Conservation (phyloP, 2,888 invertebrate genomes). For the Aleiodes testaceus region DNA sequence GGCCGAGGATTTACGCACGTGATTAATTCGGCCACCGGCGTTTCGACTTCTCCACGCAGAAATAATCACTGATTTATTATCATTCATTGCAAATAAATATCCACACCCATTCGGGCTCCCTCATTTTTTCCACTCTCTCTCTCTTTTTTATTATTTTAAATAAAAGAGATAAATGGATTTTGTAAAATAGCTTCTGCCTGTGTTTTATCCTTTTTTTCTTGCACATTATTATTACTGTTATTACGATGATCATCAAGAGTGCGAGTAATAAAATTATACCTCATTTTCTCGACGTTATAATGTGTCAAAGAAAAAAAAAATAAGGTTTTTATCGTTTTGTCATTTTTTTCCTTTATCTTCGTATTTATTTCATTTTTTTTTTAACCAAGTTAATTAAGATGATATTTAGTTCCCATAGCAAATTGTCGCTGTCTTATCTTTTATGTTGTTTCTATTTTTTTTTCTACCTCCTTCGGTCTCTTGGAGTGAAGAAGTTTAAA, state of each 20-base stretch:
- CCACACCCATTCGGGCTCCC: slow-evolving; percentile 17
- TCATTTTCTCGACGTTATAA: too few species aligned
- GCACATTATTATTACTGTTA: neutral
- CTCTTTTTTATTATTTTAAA: slow-evolving; percentile 9
- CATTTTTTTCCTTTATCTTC: slow-evolving; percentile 4
- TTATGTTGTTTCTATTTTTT: too few species aligned
- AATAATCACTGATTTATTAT: slow-evolving; percentile 56
- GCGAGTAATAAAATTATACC: too few species aligned
- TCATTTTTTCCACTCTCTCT: slow-evolving; percentile 8
- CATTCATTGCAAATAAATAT: slow-evolving; percentile 55
- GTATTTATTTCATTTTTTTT: neutral
- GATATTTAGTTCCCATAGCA: neutral
- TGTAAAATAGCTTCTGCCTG: slow-evolving; percentile 3
- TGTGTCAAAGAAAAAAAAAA: neutral
- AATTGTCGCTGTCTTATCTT: slow-evolving; percentile 21
- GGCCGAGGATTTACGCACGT: slow-evolving; percentile 54
- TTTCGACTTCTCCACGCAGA: slow-evolving; percentile 53
- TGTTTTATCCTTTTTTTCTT: slow-evolving; percentile 5
- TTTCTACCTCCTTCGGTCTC: neutral
- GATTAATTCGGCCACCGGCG: slow-evolving; percentile 53
- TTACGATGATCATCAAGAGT: neutral
- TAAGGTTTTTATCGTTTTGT: slow-evolving; percentile 5
- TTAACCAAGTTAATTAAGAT: neutral
- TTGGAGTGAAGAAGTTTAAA: neutral
- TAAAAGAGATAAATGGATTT: neutral